phyloP scores from a whole-genome alignment of 2,797 vertebrate genomes.

The Dendrocincla tyrannina region DNA sequence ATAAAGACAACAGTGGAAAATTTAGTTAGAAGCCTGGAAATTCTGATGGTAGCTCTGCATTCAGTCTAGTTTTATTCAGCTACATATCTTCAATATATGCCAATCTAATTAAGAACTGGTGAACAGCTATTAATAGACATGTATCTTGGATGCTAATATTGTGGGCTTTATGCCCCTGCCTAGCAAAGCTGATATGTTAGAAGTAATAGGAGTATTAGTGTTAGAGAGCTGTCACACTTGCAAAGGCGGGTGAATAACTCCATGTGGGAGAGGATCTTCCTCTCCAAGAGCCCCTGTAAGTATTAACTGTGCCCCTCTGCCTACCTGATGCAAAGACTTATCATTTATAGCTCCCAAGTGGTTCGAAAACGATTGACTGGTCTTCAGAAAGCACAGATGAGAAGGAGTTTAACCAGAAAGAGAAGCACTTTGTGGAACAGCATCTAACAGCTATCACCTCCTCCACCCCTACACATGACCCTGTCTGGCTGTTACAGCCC shows the following conservation, averaged over 20 bases:
- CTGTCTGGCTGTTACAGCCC: background rate
- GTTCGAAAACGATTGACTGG: background rate
- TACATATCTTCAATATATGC: background rate
- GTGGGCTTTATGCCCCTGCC: background rate
- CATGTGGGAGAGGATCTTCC: background rate
- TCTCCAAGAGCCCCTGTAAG: background rate
- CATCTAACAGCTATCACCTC: background rate
- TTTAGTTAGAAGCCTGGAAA: background rate
- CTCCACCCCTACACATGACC: background rate
- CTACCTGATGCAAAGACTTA: background rate
- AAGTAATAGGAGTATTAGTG: background rate
- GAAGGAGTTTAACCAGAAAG: background rate
- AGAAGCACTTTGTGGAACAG: background rate
- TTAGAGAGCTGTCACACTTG: background rate
- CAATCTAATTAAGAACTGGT: background rate
- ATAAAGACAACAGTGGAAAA: background rate
- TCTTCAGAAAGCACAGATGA: background rate
- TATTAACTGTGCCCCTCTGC: background rate
- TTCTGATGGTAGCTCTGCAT: background rate
- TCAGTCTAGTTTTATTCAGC: background rate
- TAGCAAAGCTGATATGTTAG: background rate
- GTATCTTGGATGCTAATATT: background rate
- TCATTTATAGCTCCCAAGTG: background rate
- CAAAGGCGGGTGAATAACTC: background rate
- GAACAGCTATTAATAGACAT: conserved; percentile 3